Percentiles rank a stretch among this genome's conserved stretches.
Evolutionary conservation across 2,113 vertebrate genomes (phyloP).

Genomic region (Xiphias gladius): DNA sequence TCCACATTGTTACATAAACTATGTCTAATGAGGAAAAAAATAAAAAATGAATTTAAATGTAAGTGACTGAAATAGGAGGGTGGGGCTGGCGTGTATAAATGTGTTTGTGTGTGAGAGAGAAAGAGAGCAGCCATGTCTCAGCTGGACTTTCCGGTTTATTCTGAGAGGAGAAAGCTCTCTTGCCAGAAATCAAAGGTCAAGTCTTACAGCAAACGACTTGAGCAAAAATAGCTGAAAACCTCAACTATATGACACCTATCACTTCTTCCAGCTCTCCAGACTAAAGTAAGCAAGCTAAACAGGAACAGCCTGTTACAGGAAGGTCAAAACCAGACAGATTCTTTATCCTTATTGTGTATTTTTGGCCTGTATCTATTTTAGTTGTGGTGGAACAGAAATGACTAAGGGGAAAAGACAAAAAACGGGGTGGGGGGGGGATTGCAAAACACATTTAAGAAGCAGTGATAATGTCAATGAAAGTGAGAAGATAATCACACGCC

Average conservation of each 20-base stretch:
- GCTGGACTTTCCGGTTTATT: slow-evolving; percentile 22
- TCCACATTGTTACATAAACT: not conserved
- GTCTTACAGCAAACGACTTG: not conserved
- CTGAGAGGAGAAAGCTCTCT: slow-evolving; percentile 8
- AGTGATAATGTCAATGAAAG: slow-evolving; percentile 31
- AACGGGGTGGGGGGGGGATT: not conserved
- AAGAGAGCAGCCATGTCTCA: slow-evolving; percentile 1
- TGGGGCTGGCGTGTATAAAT: not conserved
- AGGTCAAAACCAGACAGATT: slow-evolving; percentile 17
- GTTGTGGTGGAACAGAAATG: not conserved
- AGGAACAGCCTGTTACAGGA: not conserved
- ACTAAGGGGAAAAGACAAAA: not conserved
- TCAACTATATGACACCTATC: slow-evolving; percentile 29
- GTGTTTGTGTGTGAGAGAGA: not conserved
- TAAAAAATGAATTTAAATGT: not conserved
- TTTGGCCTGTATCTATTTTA: slow-evolving; percentile 23
- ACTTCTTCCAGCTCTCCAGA: slow-evolving; percentile 11
- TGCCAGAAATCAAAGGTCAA: slow-evolving; percentile 41
- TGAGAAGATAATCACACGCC: slow-evolving; percentile 30
- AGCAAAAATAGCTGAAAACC: slow-evolving; percentile 36
- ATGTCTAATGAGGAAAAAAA: not conserved
- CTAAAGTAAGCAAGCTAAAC: slow-evolving; percentile 3
- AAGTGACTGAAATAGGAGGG: not conserved
- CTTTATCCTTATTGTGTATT: slow-evolving; percentile 5
- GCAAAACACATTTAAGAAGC: slow-evolving; percentile 13